phyloP scores from a whole-genome alignment of 2,113 vertebrate species.

The Semnornis frantzii region DNA sequence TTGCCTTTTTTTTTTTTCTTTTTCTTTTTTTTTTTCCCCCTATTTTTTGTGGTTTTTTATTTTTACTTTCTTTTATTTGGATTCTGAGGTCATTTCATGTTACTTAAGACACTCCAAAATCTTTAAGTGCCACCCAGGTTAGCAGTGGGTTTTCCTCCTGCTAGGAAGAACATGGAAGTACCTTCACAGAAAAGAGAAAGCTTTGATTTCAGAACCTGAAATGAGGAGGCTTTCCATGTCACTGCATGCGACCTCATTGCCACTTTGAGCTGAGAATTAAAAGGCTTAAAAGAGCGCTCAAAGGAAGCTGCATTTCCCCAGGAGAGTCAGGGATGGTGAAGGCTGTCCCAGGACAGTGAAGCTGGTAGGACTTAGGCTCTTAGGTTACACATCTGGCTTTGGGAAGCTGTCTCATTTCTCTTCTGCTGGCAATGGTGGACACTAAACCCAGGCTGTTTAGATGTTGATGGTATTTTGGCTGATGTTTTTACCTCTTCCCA shows the following conservation, averaged over 20 bases:
- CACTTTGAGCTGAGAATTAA: slow-evolving; percentile 51
- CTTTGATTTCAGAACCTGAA: slow-evolving; percentile 30
- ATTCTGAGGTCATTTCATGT: not conserved
- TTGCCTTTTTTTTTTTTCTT: not conserved
- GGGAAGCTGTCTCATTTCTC: slow-evolving; percentile 31
- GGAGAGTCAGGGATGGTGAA: not conserved
- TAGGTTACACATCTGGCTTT: not conserved
- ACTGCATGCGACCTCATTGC: slow-evolving; percentile 48
- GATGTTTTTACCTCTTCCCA: slow-evolving; percentile 45
- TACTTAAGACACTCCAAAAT: not conserved
- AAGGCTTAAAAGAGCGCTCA: slow-evolving; percentile 7
- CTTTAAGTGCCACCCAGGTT: not conserved
- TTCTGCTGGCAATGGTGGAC: slow-evolving; percentile 30
- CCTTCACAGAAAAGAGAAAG: slow-evolving; percentile 20
- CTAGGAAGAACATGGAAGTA: slow-evolving; percentile 60
- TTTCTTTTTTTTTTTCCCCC: not conserved
- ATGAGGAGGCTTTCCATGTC: slow-evolving; percentile 34
- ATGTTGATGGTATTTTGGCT: slow-evolving; percentile 18
- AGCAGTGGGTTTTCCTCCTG: not conserved
- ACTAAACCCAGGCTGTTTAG: slow-evolving; percentile 15
- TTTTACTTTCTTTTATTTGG: not conserved
- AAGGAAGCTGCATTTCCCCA: slow-evolving; percentile 40
- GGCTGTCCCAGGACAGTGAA: not conserved
- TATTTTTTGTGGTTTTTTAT: too few species aligned
- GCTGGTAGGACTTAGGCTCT: not conserved